These are phyloP conservation scores for Condylura cristata DNA, from an alignment of 2,113 vertebrate genomes.

Conservation along the genomic window DNA sequence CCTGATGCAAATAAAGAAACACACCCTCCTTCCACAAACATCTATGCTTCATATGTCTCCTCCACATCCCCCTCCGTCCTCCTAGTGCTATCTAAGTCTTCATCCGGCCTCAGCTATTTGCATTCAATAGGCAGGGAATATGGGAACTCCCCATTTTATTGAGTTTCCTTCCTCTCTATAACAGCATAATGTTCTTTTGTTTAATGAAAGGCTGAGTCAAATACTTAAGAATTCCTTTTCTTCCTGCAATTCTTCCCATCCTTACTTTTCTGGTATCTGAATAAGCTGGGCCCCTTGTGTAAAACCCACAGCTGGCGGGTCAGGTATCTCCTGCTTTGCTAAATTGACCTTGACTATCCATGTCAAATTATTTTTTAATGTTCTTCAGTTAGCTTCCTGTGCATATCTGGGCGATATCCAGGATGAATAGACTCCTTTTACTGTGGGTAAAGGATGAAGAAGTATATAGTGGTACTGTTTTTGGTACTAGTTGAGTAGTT, in stretches of 20 bases:
- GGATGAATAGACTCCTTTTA: slow-evolving; percentile 35
- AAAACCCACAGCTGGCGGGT: not conserved
- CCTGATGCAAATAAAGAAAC: too few species aligned
- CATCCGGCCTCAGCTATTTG: too few species aligned
- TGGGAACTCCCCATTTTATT: too few species aligned
- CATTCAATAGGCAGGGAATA: too few species aligned
- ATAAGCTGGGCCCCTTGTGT: not conserved
- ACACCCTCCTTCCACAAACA: too few species aligned
- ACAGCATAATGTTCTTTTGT: slow-evolving; percentile 23
- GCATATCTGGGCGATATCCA: slow-evolving; percentile 16
- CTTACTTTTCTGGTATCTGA: not conserved
- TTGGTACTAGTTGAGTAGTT: too few species aligned
- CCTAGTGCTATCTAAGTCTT: too few species aligned
- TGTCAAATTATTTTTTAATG: not conserved
- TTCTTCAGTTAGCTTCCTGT: not conserved
- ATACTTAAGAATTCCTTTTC: not conserved
- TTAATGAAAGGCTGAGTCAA: not conserved
- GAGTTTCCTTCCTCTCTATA: too few species aligned
- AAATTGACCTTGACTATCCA: slow-evolving; percentile 8
- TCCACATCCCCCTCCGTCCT: too few species aligned
- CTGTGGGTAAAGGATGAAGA: not conserved
- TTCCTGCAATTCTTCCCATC: not conserved
- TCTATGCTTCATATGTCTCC: too few species aligned
- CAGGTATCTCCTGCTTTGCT: slow-evolving; percentile 18
- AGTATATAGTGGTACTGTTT: not conserved